Conservation (phyloP, 2,797 vertebrate species). For the Glossophaga mutica region DNA sequence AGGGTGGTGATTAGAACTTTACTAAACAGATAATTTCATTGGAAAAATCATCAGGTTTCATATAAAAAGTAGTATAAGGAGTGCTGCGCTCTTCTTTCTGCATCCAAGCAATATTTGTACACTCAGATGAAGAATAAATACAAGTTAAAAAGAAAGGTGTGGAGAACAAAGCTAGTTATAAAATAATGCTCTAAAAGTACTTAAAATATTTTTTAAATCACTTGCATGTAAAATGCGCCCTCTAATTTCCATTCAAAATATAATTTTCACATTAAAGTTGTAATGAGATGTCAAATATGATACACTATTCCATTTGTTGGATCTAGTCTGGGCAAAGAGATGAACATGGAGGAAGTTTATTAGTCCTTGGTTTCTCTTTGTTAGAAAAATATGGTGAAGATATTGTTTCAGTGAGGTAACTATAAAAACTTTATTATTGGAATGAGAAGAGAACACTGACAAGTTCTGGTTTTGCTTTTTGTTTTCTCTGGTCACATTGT, state of each 20-base stretch:
- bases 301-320: background rate
- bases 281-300: background rate
- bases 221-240: background rate
- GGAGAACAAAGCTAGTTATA: background rate
- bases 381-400: background rate
- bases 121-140: background rate
- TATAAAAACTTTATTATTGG: background rate
- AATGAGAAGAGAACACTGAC: background rate
- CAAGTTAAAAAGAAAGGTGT: background rate
- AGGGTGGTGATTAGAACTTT: background rate
- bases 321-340: background rate
- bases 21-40: background rate
- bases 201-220: background rate
- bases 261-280: background rate
- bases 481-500: background rate
- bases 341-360: background rate
- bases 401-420: background rate
- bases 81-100: background rate
- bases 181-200: background rate
- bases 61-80: background rate
- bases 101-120: background rate
- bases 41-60: background rate
- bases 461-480: background rate
- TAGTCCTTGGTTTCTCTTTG: background rate
- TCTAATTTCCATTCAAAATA: slow-evolving; percentile 1